Conservation (phyloP, 1,140 invertebrate genomes). For the Notospermus geniculatus region DNA sequence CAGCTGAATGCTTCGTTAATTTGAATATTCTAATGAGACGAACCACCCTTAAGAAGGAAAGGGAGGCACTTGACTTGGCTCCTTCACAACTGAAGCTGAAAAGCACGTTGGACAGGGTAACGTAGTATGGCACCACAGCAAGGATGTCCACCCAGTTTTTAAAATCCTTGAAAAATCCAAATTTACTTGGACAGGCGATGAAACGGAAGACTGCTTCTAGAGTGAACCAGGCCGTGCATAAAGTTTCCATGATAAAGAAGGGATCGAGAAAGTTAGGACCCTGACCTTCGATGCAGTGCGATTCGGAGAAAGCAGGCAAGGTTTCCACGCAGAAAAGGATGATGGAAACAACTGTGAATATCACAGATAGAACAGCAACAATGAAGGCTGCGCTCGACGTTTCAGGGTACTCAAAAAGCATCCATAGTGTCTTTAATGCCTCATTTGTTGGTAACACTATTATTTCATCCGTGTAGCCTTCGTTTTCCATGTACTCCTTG, state of each 20-base stretch:
- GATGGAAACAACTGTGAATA: conserved; percentile 52
- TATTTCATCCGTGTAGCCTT: conserved; percentile 49
- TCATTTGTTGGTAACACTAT: conserved; percentile 44
- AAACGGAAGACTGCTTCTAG: conserved; percentile 56
- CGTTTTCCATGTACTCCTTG: conserved; percentile 49
- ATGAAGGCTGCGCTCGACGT: conserved; percentile 48
- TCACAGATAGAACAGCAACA: conserved; percentile 49
- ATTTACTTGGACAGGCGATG: conserved; percentile 54
- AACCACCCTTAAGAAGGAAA: conserved; percentile 52
- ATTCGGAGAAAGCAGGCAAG: conserved; percentile 30
- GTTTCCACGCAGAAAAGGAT: conserved; percentile 55
- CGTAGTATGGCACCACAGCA: conserved; percentile 59
- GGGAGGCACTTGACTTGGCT: conserved; percentile 48
- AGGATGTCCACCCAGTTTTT: conserved; percentile 60
- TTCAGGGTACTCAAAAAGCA: conserved; percentile 55
- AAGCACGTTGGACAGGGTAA: conserved; percentile 53
- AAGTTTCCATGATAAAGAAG: conserved; percentile 51
- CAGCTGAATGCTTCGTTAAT: conserved; percentile 58
- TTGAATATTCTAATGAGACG: conserved; percentile 54
- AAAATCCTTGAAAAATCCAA: conserved; percentile 56
- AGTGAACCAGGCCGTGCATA: conserved; percentile 60
- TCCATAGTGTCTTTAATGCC: conserved; percentile 48
- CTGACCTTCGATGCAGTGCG: conserved; percentile 35
- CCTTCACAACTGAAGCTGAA: conserved; percentile 50
- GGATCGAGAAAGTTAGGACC: conserved; percentile 41